Evolutionary conservation across 2,797 vertebrate genomes (phyloP).

Genomic region (Propithecus perrieri): DNA sequence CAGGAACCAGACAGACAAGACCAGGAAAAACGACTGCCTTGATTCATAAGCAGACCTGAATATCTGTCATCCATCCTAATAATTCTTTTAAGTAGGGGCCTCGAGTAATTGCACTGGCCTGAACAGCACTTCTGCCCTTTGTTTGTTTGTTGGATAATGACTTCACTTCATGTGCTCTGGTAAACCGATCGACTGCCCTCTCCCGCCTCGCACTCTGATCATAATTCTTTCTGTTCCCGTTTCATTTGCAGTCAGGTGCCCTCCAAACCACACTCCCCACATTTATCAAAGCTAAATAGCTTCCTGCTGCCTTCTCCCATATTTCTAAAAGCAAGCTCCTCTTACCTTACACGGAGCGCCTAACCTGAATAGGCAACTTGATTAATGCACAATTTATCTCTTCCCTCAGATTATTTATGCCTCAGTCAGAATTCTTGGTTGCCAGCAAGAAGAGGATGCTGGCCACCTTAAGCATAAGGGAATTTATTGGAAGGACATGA

Average conservation of each 20-base stretch:
- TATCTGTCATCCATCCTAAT: background rate
- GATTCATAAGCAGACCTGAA: background rate
- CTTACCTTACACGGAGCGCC: constrained; percentile 11
- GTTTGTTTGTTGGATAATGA: constrained; percentile 57
- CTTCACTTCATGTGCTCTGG: constrained; percentile 11
- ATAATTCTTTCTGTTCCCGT: constrained; percentile 67
- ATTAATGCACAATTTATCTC: constrained; percentile 51
- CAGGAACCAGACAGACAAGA: background rate
- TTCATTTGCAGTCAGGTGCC: constrained; percentile 53
- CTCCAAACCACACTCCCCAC: constrained; percentile 47
- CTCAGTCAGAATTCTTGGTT: constrained; percentile 50
- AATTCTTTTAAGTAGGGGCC: background rate
- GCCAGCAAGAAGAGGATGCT: background rate
- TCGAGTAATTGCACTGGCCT: background rate
- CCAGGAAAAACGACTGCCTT: background rate
- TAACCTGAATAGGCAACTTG: background rate
- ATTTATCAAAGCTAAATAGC: constrained; percentile 67
- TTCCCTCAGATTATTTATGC: constrained; percentile 47
- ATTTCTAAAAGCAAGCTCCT: constrained; percentile 56
- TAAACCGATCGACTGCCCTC: constrained; percentile 2
- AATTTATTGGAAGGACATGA: background rate
- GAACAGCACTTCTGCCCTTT: constrained; percentile 7
- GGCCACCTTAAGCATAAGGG: constrained; percentile 1
- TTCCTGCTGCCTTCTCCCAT: constrained; percentile 18
- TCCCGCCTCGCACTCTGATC: background rate